Base-by-base conservation (phyloP, 2,797 vertebrate genomes). In the Centropyge bicolor region DNA sequence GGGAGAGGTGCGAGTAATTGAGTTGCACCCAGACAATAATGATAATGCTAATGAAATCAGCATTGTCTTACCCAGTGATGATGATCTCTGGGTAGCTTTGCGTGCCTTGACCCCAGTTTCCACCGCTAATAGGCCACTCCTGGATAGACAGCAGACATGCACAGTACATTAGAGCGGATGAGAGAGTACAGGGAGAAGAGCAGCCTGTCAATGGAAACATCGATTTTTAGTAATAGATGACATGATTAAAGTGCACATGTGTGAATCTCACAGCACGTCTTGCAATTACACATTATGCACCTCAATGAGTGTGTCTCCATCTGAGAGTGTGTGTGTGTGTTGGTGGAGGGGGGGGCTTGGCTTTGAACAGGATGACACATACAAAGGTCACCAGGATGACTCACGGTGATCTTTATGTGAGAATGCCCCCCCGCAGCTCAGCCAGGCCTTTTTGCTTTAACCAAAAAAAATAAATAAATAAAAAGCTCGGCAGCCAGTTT, bases 41-140 rank as follows among this genome's bases (percentile, higher is more conserved):
- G 78, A 51, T 65, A 66, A 83, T 48, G 60, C 70, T 82, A 88
- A 89, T 83, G 78, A 89, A 84, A 89, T 83, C 74, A 77, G 73
- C 8, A 45, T 80, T 17, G 40, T 90, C 97, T 97, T 96, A 99
- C 98, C 98, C 98, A 70, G 98, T 99, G 94, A 99, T 97, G 94
- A 99, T 99, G 95, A 99, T 99, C 95, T 99, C 98, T 86, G 98
- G 96, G 93, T 99, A 99, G 95, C 98, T 99, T 74, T 98, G 98
- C 89, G 97, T 97, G 92, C 97, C 97, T 91, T 98, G 95, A 92
- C 98, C 98, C 98, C 98, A 99, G 94, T 98, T 99, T 89, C 98
- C 98, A 82, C 98, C 98, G 92, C 96, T 98, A 93, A 99, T 95
- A 76, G 98, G 98, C 98, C 98, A 99, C 92, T 99, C 98, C 98